These are phyloP conservation scores for Caradrina kadenii DNA, from an alignment of 2,888 invertebrate species.

Conservation along the genomic window DNA sequence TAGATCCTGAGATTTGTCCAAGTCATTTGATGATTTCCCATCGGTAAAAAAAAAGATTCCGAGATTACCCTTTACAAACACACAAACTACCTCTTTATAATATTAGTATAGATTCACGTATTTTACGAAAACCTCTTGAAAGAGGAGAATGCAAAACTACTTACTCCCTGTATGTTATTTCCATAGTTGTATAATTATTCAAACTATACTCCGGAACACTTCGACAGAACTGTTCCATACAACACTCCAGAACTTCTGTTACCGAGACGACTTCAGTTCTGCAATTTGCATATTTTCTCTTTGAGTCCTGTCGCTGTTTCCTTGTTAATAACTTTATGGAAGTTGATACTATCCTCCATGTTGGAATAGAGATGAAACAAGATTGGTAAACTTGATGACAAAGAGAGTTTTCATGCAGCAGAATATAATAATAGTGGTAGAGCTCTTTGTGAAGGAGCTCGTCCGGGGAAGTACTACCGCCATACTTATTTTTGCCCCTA, in stretches of 20 bases:
- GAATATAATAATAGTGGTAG: not conserved
- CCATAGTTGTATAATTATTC: slow-evolving; percentile 13
- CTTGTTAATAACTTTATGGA: slow-evolving; percentile 44
- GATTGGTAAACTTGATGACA: slow-evolving; percentile 4
- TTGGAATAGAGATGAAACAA: slow-evolving; percentile 16
- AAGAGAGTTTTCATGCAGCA: slow-evolving; percentile 1
- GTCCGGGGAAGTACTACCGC: no score
- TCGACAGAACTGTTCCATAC: slow-evolving; percentile 19
- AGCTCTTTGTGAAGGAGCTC: no score
- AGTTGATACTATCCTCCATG: slow-evolving; percentile 13
- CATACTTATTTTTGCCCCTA: no score
- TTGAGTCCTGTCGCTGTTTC: slow-evolving; percentile 32
- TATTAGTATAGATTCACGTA: no score
- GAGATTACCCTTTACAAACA: no score
- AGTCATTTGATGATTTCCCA: no score
- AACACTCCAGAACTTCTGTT: slow-evolving; percentile 37
- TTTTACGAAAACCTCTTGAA: no score
- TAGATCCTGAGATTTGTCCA: no score
- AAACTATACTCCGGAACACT: slow-evolving; percentile 20
- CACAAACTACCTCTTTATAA: no score
- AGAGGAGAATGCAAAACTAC: no score
- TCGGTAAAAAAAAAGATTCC: no score
- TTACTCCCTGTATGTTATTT: not conserved
- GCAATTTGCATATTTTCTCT: slow-evolving; percentile 55
- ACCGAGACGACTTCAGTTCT: slow-evolving; percentile 14